A percentile compares a stretch with the other conserved stretches of the same genome.
phyloP scores from a whole-genome alignment of 2,797 vertebrate genomes.

The Erpetoichthys calabaricus region DNA sequence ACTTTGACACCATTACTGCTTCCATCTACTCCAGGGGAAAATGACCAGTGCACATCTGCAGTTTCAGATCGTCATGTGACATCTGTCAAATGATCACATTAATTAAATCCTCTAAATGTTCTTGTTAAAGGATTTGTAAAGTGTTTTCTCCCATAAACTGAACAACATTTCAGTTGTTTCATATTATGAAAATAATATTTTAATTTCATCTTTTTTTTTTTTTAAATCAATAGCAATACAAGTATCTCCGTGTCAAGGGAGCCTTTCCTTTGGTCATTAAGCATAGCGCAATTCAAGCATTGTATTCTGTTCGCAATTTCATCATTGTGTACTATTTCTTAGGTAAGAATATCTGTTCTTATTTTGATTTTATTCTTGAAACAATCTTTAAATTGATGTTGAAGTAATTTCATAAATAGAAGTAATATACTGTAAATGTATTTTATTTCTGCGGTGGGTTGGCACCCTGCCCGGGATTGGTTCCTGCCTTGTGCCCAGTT shows the following conservation, averaged over 20 bases:
- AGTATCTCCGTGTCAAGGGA: conserved; percentile 80
- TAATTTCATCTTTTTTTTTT: conserved; percentile 17
- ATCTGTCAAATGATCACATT: no score
- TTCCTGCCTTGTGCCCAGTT: no score
- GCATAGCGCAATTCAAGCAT: conserved; percentile 68
- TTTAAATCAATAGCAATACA: conserved; percentile 65
- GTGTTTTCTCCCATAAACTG: background rate
- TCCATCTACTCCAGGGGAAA: no score
- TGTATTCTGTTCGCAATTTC: conserved; percentile 77
- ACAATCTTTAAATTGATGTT: background rate
- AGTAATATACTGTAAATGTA: background rate
- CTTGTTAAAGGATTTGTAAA: background rate
- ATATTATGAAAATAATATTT: no score
- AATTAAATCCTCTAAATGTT: background rate
- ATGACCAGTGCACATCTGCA: no score
- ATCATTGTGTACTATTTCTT: conserved; percentile 73
- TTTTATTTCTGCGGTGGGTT: no score
- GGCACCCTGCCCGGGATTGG: no score
- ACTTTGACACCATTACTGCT: no score
- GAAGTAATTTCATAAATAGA: background rate
- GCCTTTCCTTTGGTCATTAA: conserved; percentile 62
- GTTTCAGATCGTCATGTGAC: no score
- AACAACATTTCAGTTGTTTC: background rate
- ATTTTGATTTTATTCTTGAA: background rate
- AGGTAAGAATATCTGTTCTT: conserved; percentile 50